Base-by-base conservation (phyloP, 2,113 vertebrate genomes). In the Datnioides undecimradiatus region DNA sequence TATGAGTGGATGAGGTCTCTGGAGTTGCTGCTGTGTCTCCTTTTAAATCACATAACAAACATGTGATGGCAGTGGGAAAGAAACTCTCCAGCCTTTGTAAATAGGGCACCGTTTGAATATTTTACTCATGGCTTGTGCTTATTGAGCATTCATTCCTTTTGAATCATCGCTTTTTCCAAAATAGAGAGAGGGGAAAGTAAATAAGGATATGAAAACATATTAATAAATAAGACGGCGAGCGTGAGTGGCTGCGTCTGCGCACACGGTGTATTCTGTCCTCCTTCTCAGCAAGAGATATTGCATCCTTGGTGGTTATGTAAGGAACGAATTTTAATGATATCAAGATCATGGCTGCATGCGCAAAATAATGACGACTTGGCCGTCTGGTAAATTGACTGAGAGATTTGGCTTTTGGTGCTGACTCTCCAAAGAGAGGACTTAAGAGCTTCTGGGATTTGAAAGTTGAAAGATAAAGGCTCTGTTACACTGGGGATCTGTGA, bases 91-190 rank as follows among this genome's bases (percentile, higher is more conserved):
- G 78, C 60, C 82, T 85, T 90, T 83, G 84, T 87, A 91, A 91
- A 91, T 88, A 90, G 85, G 85, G 45, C 82, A 75, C 52, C 25
- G 59, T 90, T 89, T 90, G 83, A 92, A 90, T 90, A 88, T 88
- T 89, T 88, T 71, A 85, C 76, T 71, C 58, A 21, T 23, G 45
- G 83, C 70, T 76, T 51, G 62, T 38, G 45, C 70, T 80, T 84
- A 68, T 69, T 68, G 73, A 68, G 65, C 45, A 71, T 76, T 74
- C 55, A 7, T 54, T 79, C 58, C 79, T 80, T 86, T 81, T 66
- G 78, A 83, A 80, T 80, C 64, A 33, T 63, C 1, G 10, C 64
- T 48, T 60, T 49, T 80, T 70, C 58, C 19, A 46, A 79, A 84
- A 62, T 38, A 29, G 21, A 62, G 7, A 74, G 23, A 64, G 45